Evolutionary conservation across 30 jellyfish, hydroid and myxozoan species (phyloP), one percentile per base, ranked within the genome.

Genomic region (Mastigias papua): DNA sequence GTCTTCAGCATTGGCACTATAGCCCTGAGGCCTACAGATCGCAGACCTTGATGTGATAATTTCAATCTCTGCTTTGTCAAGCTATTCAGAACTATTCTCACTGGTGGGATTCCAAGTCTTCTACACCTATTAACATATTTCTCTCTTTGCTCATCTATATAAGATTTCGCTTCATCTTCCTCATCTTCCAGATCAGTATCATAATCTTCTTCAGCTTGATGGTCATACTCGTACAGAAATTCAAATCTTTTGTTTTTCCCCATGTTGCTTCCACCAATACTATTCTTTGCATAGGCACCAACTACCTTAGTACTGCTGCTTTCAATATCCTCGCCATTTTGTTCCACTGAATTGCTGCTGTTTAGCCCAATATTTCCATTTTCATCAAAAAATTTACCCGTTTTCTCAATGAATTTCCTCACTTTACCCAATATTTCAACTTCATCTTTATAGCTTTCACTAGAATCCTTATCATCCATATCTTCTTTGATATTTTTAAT

Each of bases 111-210:
- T 15, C 87, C 81, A 8, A 89, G 72, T 25, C 79, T 64, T 23
- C 49, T 82, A 74, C 97, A 89, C 30, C 37, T 71, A 46, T 34
- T 60, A 5, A 81, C 2, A 33, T 89, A 89, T 31, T 73, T 80
- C n/a, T 78, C 78, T 29, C 54, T 85, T 34, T 85, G 88, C 83
- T 85, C 94, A 8, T 85, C 88, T 30, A 85, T 48, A 13, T n/a
- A 34, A 54, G 77, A 70, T 48, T 68, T 61, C 67, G 27, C 31
- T 15, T 25, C 16, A 1, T 58, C 83, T 30, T 61, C 83, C 15
- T 85, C 94, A 76, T 54, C 23, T 58, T 85, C 94, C 2, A 85
- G 49, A 73, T 85, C 94, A 3, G 94, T 85, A 46, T 85, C 94
- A 73, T 70, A 85, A 32, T 77, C 94, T 51, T 77, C 88, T 0